Base-by-base conservation (phyloP, 2,888 invertebrate genomes). In the Crematogaster levior region DNA sequence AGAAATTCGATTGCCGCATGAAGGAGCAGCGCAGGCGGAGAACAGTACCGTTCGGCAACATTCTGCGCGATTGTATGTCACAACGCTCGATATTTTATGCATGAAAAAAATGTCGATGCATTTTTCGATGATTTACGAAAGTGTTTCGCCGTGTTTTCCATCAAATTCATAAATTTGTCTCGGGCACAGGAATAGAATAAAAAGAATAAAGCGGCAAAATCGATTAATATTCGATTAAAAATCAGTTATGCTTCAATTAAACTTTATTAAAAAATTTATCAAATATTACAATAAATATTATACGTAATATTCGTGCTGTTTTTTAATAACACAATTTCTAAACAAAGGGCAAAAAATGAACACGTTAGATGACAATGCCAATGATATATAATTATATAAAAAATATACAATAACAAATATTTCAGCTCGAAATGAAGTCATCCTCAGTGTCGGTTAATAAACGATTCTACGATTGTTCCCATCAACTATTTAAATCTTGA, bases 1-100 rank as follows among this genome's bases (percentile, higher is more conserved):
- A 79, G 77, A 79, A 79, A 79, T 79, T 79, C 77, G 77, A 79
- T 70, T 79, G 72, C 77, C 77, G 72, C 72, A 79, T 79, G 77
- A 79, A 79, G 77, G 56, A 79, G 77, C 77, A 79, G 56, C 77
- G 72, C 65, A 63, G 21, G 24, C 34, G 73, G 24, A 56, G 77
- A 21, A 70, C 72, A 18, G 75, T 73, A 70, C 60, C 68, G 51
- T 63, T 77, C 68, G 74, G 70, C 83, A 72, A 83, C 70, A 84
- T 79, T 84, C 82, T 68, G 21, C 58, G 58, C 61, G 30, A 34
- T n/a, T 70, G 21, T n/a, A 4, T 21, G 53, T 77, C 30, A 60
- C 60, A 15, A 6, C 43, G 15, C 58, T 58, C 43, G 68, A 66
- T n/a, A 40, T 27, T 53, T 77, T 56, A 68, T 68, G n/a, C 51